Evolutionary conservation across 2,113 vertebrate genomes (phyloP).

Genomic region (Alouatta palliata): DNA sequence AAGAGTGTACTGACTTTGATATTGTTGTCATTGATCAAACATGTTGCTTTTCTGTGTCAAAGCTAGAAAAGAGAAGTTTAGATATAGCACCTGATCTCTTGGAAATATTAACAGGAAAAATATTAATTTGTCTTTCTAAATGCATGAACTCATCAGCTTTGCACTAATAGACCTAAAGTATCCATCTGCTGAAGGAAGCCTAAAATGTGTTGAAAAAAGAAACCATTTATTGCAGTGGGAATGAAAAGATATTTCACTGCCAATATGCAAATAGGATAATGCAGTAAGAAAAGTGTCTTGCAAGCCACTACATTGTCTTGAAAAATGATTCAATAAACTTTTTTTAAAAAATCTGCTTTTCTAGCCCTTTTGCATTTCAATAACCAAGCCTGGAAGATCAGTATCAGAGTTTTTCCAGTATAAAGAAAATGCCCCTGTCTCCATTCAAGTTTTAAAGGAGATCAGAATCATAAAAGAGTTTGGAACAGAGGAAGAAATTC

Average conservation of each 20-base stretch:
- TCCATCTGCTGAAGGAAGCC: conserved; percentile 65
- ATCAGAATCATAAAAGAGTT: not conserved
- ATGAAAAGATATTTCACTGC: conserved; percentile 47
- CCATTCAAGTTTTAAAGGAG: not conserved
- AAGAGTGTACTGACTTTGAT: not conserved
- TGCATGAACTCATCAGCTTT: conserved; percentile 32
- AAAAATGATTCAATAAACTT: conserved; percentile 51
- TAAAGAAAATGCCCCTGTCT: not conserved
- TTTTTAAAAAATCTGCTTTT: not conserved
- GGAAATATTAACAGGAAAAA: not conserved
- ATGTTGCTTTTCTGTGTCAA: not conserved
- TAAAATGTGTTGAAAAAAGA: conserved; percentile 66
- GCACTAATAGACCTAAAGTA: conserved; percentile 43
- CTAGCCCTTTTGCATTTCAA: conserved; percentile 4
- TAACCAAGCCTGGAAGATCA: not conserved
- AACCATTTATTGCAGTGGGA: conserved; percentile 56
- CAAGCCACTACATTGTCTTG: conserved; percentile 50
- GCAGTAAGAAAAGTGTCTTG: conserved; percentile 33
- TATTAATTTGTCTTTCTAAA: conserved; percentile 33
- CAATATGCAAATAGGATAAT: conserved; percentile 57
- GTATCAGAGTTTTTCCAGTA: not conserved
- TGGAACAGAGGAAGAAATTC: not conserved
- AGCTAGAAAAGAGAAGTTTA: not conserved
- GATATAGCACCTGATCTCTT: not conserved
- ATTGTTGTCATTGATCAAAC: not conserved